Conservation (phyloP, 2,113 vertebrate genomes). For the Acrocephalus arundinaceus region DNA sequence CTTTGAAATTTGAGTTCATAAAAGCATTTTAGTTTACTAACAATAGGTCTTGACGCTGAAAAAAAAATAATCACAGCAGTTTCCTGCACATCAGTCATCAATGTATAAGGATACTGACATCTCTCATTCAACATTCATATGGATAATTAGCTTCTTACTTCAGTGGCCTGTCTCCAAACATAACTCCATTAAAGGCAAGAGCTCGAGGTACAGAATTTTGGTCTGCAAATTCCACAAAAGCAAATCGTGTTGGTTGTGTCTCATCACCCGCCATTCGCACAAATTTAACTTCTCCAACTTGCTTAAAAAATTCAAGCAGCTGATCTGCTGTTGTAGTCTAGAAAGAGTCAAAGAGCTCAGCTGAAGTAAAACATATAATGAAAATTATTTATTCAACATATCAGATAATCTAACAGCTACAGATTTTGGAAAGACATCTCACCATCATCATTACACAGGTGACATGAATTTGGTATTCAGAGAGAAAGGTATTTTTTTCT, state of each 20-base stretch:
- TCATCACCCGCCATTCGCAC: slow-evolving; percentile 97
- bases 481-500: not conserved
- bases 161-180: slow-evolving; percentile 95
- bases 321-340: slow-evolving; percentile 94
- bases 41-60: not conserved
- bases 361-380: not conserved
- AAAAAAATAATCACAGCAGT: not conserved
- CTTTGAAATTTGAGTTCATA: not conserved
- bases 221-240: slow-evolving; percentile 95
- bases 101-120: not conserved
- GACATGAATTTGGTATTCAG: not conserved
- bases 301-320: slow-evolving; percentile 94
- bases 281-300: slow-evolving; percentile 95
- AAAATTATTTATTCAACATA: not conserved
- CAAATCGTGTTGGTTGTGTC: slow-evolving; percentile 95
- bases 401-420: not conserved
- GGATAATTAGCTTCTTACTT: slow-evolving; percentile 81
- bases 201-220: slow-evolving; percentile 91
- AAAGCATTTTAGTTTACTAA: not conserved
- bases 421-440: not conserved
- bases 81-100: not conserved
- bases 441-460: not conserved
- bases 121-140: not conserved
- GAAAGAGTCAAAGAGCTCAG: not conserved
- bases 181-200: slow-evolving; percentile 85